Base-by-base conservation (phyloP, 2,113 vertebrate genomes). In the Chinchilla lanigera region DNA sequence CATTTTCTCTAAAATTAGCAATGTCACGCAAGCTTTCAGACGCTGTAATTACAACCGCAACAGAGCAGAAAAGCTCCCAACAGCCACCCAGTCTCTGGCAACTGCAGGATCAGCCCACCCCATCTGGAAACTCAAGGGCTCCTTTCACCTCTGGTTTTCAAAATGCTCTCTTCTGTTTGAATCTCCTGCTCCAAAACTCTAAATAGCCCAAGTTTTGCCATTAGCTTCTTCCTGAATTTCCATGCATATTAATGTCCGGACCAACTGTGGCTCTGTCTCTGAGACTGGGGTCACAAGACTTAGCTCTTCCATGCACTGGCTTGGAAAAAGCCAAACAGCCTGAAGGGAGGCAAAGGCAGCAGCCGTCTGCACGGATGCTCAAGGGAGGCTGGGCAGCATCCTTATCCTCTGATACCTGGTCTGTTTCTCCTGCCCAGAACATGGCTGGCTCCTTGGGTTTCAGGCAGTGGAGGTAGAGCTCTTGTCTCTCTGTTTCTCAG, bases 1-100 rank as follows among this genome's bases (percentile, higher is more conserved):
- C 94, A 98, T 98, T 98, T 98, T 98, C 96, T 98, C 97, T 98
- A 96, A 98, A 98, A 98, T 98, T 98, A 98, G 95, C 96, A 98
- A 98, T 97, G 98, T 98, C 98, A 98, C 33, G 50, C 98, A 98
- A 98, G 98, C 98, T 98, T 98, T 98, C 98, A 98, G 98, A 98
- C 26, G 47, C 98, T 98, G 97, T 98, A 98, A 98, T 98, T 98
- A 97, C 96, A 98, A 98, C 98, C 86, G 97, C 98, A 98, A 95
- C 93, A 98, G 98, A 98, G 98, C 98, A 98, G 98, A 98, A 99
- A 98, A 98, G 96, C 98, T 98, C 95, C 95, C 94, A 85, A 89
- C 96, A 98, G 96, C 67, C 95, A 98, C 97, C 54, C 93, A 95
- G 90, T 35, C 93, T 97, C 77, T 17, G 60, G 93, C 97, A 91